A percentile compares a stretch with the other conserved stretches of the same genome.
Evolutionary conservation across 2,113 vertebrate species (phyloP).

Genomic region (Chaetops frenatus): DNA sequence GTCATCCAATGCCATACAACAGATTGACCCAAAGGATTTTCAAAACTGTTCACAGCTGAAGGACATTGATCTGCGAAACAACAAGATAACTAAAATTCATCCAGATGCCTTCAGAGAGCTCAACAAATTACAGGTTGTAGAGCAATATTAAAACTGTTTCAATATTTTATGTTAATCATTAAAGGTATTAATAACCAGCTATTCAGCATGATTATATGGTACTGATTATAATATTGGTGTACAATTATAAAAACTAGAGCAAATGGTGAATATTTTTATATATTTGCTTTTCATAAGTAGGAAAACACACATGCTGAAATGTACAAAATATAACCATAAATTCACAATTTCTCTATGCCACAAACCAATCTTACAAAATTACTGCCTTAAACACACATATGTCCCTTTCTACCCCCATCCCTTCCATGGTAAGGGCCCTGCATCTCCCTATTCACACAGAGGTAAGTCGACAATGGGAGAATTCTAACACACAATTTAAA

Average conservation of each 20-base stretch:
- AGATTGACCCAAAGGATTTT: conserved; percentile 66
- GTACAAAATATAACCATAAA: background rate
- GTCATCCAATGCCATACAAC: conserved; percentile 78
- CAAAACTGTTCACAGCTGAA: conserved; percentile 70
- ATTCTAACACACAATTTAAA: background rate
- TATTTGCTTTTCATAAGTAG: background rate
- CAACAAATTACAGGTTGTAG: conserved; percentile 76
- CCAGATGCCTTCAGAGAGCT: conserved; percentile 75
- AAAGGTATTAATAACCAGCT: background rate
- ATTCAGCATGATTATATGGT: background rate
- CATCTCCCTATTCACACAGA: background rate
- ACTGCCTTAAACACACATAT: background rate
- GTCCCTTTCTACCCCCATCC: background rate
- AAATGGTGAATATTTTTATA: background rate
- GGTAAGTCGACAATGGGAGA: background rate
- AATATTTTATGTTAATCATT: background rate
- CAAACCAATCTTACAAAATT: background rate
- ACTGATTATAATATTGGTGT: background rate
- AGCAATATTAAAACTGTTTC: background rate
- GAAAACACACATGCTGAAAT: background rate
- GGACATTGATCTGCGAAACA: conserved; percentile 77
- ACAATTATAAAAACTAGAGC: background rate
- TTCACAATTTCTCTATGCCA: background rate
- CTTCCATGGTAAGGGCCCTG: background rate
- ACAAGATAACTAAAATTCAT: conserved; percentile 77